Conservation (phyloP, 2,797 vertebrate genomes). For the Geotria australis region DNA sequence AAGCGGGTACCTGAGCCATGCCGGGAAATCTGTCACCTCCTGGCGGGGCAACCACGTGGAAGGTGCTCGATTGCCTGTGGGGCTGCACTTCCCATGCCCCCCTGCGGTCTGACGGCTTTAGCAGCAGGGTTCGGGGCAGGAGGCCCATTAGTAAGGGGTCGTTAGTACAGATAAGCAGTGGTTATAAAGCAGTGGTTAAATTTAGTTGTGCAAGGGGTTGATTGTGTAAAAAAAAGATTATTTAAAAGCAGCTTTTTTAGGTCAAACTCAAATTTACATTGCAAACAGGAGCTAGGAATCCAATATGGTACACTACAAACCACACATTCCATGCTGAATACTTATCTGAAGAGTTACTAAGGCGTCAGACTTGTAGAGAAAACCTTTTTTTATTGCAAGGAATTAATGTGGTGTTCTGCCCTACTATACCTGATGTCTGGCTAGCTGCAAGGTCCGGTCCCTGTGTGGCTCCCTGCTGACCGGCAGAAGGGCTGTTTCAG, state of each 20-base stretch:
- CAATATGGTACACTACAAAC: not conserved
- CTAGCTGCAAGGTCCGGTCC: conserved; percentile 54
- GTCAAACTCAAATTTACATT: not conserved
- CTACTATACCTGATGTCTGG: conserved; percentile 58
- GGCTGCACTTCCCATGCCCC: conserved; percentile 93
- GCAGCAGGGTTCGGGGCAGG: not conserved
- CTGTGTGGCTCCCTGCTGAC: conserved; percentile 63
- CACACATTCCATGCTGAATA: too few relatives aligned
- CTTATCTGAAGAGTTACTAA: too few relatives aligned
- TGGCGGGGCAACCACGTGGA: conserved; percentile 80
- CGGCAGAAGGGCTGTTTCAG: conserved; percentile 61
- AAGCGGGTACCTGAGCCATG: conserved; percentile 61
- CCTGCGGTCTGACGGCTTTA: conserved; percentile 36
- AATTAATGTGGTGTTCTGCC: too few relatives aligned
- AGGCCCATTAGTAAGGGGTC: not conserved
- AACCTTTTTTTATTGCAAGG: too few relatives aligned
- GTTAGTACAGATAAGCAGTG: too few relatives aligned
- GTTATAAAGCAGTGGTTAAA: too few relatives aligned
- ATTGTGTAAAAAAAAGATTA: too few relatives aligned
- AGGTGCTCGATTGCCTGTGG: conserved; percentile 75
- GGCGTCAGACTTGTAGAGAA: too few relatives aligned
- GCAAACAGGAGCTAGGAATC: not conserved
- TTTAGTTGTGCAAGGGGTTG: too few relatives aligned
- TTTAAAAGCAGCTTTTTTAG: too few relatives aligned
- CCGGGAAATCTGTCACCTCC: conserved; percentile 87